Percentiles rank a stretch among this genome's conserved stretches.
Conservation (phyloP, 2,113 vertebrate genomes). For the Stigmatopora nigra region DNA sequence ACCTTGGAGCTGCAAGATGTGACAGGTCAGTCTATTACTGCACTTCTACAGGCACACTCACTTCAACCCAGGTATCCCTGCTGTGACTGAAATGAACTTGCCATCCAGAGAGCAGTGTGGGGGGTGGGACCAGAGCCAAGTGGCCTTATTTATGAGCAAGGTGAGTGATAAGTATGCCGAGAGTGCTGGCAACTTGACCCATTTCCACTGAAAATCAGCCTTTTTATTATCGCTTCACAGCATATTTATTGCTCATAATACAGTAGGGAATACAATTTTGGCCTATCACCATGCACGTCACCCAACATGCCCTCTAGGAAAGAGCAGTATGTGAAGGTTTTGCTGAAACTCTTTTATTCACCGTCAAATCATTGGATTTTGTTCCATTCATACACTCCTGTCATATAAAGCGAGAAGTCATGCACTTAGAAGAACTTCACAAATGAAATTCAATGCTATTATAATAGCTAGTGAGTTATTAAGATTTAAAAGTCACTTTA, state of each 20-base stretch:
- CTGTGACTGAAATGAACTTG: conserved; percentile 67
- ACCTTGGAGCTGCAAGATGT: conserved; percentile 9
- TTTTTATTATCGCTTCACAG: not conserved
- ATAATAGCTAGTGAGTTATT: conserved; percentile 6
- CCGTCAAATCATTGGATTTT: not conserved
- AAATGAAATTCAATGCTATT: not conserved
- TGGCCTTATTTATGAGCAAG: conserved; percentile 72
- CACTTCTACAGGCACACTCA: conserved; percentile 24
- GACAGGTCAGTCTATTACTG: conserved; percentile 36
- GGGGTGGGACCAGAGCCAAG: conserved; percentile 71
- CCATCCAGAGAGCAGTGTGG: conserved; percentile 76
- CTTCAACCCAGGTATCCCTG: conserved; percentile 19
- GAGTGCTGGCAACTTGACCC: not conserved
- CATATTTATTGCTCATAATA: not conserved
- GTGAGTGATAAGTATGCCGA: conserved; percentile 57
- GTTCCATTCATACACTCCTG: not conserved
- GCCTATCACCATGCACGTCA: not conserved
- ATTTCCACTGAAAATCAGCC: conserved; percentile 6
- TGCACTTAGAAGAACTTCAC: not conserved
- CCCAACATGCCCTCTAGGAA: not conserved
- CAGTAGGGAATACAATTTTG: too few species aligned
- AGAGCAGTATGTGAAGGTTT: not conserved
- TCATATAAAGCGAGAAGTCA: not conserved
- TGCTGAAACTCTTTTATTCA: not conserved
- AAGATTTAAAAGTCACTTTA: conserved; percentile 1